These are phyloP conservation scores for Morpho helenor DNA, from an alignment of 2,888 invertebrate species.

Conservation along the genomic window DNA sequence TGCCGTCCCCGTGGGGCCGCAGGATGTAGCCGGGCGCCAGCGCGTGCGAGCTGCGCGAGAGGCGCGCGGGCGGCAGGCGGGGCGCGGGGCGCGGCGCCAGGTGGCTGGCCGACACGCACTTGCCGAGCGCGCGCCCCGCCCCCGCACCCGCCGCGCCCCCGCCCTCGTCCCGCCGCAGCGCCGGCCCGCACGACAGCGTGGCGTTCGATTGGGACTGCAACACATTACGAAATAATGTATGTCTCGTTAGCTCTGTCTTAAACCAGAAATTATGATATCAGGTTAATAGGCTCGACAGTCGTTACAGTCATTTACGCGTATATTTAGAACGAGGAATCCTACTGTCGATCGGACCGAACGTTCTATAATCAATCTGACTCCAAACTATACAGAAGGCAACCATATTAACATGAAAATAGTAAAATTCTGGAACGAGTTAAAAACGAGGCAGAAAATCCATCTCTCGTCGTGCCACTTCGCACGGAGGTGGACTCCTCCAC, in stretches of 20 bases:
- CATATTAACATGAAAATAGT: too few species aligned
- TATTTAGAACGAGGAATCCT: too few species aligned
- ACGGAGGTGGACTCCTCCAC: constrained; percentile 44
- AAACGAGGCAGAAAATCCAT: too few species aligned
- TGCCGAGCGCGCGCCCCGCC: constrained; percentile 49
- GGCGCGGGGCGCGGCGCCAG: constrained; percentile 37
- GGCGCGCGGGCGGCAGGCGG: constrained; percentile 33
- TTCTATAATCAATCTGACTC: too few species aligned
- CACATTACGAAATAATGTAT: background rate
- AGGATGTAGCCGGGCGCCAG: constrained; percentile 65
- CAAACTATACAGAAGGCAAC: too few species aligned
- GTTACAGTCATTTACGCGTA: too few species aligned
- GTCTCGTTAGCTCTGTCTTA: too few species aligned
- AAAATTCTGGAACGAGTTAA: too few species aligned
- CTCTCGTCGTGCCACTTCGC: background rate
- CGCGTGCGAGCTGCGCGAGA: constrained; percentile 41
- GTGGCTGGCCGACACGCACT: constrained; percentile 70
- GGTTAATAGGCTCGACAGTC: too few species aligned
- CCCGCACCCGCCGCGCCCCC: constrained; percentile 47
- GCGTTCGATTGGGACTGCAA: constrained; percentile 48
- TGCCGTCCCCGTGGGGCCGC: constrained; percentile 45
- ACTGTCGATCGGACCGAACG: too few species aligned
- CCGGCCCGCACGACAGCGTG: constrained; percentile 22
- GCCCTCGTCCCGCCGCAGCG: constrained; percentile 38
- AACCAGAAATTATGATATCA: too few species aligned